phyloP scores from a whole-genome alignment of 2,888 invertebrate species.

The Ferdinandea cuprea region DNA sequence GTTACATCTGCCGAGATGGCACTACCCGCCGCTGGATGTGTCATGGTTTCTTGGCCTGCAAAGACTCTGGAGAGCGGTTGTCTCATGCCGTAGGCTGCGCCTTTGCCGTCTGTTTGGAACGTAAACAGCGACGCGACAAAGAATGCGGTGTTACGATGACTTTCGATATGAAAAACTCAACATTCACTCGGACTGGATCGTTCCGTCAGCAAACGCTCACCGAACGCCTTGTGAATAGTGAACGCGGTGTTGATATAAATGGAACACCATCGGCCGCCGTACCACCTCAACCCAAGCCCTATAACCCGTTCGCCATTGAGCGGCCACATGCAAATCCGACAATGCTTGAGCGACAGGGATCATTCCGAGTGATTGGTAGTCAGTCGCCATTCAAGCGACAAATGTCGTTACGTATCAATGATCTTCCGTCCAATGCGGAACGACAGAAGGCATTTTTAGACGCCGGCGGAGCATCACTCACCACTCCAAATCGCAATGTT shows the following conservation, averaged over 20 bases:
- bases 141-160: conserved; percentile 97
- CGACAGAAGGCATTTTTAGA: conserved; percentile 85
- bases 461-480: conserved; percentile 78
- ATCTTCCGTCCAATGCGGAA: conserved; percentile 97
- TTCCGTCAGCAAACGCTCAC: conserved; percentile 93
- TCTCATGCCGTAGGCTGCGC: conserved; percentile 99
- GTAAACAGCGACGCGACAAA: conserved; percentile 98
- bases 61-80: conserved; percentile 97
- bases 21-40: conserved; percentile 99
- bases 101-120: conserved; percentile 98
- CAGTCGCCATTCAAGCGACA: conserved; percentile 98
- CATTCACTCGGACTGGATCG: conserved; percentile 96
- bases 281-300: conserved; percentile 85
- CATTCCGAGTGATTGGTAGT: conserved; percentile 91
- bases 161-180: conserved; percentile 94
- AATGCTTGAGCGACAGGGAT: conserved; percentile 97
- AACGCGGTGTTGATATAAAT: conserved; percentile 82
- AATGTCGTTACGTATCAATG: conserved; percentile 96
- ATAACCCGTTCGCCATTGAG: conserved; percentile 97
- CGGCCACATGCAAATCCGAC: conserved; percentile 97
- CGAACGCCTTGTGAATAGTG: conserved; percentile 87
- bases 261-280: conserved; percentile 81
- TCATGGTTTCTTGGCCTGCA: conserved; percentile 97
- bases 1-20: conserved; percentile 99
- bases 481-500: conserved; percentile 84